Evolutionary conservation across 2,888 invertebrate genomes (phyloP).

Genomic region (Eupeodes latifasciatus): DNA sequence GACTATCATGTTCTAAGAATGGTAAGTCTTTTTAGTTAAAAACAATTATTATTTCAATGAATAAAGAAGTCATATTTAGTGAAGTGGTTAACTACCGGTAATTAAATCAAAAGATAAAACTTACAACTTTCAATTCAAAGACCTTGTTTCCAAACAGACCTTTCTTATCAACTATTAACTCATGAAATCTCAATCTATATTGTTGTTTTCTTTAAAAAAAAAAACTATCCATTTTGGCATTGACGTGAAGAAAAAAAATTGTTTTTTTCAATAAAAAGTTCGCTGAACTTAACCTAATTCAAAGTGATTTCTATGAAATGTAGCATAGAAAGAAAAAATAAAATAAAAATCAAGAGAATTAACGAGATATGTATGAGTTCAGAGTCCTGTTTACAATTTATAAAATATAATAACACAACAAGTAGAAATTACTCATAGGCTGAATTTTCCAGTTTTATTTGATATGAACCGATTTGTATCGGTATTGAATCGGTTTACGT

Average conservation of each 20-base stretch:
- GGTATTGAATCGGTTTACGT: not conserved
- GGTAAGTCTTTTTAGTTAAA: constrained; percentile 41
- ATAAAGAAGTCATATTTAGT: constrained; percentile 38
- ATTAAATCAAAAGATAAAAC: constrained; percentile 21
- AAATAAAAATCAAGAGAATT: not conserved
- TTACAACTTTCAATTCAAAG: constrained; percentile 7
- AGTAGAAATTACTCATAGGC: not conserved
- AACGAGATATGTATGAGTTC: constrained; percentile 13
- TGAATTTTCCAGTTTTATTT: constrained; percentile 35
- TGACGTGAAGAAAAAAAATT: not conserved
- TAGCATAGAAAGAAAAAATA: not conserved
- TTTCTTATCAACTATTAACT: constrained; percentile 34
- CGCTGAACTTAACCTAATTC: not conserved
- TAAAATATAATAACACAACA: not conserved
- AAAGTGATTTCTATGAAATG: not conserved
- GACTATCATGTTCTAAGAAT: constrained; percentile 70
- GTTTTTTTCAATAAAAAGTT: not conserved
- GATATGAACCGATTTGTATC: constrained; percentile 14
- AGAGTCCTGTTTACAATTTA: constrained; percentile 27
- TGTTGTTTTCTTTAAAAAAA: not conserved
- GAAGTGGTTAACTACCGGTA: constrained; percentile 58
- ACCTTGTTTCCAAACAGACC: constrained; percentile 39
- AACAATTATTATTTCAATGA: not conserved
- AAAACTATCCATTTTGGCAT: not conserved
- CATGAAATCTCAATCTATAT: constrained; percentile 3